Base-by-base conservation (phyloP, 2,113 vertebrate genomes). In the Petroica traversi region DNA sequence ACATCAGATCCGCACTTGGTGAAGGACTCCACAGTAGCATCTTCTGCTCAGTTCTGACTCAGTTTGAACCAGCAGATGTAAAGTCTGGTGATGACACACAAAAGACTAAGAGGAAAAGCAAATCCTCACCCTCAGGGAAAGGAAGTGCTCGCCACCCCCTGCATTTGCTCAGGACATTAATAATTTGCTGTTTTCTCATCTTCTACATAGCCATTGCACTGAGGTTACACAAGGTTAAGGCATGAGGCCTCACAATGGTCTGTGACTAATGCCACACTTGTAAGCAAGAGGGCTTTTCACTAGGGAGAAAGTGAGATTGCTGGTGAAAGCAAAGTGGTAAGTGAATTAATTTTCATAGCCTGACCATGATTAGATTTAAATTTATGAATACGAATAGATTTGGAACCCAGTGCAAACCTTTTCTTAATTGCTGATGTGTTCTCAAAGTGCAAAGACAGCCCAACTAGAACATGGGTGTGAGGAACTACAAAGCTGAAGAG, bases 131-230 rank as follows among this genome's bases (percentile, higher is more conserved):
- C 43, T 77, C 57, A 63, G 55, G 13, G 15, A 83, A 92, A 66
- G 18, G 18, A 81, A 74, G 15, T 40, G 14, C 36, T 36, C 0
- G 0, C 0, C 34, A 34, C 5, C 3, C 9, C 8, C 26, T 24
- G n/a, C 38, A 45, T 52, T 83, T 68, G 19, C 48, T 76, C 22
- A 61, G 41, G 25, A 83, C 20, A 87, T 41, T 40, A 68, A 38
- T 57, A 57, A 69, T 73, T 61, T 62, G 8, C 48, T 88, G 14
- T 16, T 88, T 92, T 79, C 13, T 17, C n/a, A 57, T 34, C 36
- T 78, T 82, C 61, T 38, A 19, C 9, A 46, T 4, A 59, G 40
- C n/a, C 66, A 55, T 2, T 45, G n/a, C 72, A 36, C 31, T 55
- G 26, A 68, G 31, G 31, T 73, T 63, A 86, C 1, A 3, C 20